Conservation (phyloP, 2,113 vertebrate genomes). For the Pholis gunnellus region DNA sequence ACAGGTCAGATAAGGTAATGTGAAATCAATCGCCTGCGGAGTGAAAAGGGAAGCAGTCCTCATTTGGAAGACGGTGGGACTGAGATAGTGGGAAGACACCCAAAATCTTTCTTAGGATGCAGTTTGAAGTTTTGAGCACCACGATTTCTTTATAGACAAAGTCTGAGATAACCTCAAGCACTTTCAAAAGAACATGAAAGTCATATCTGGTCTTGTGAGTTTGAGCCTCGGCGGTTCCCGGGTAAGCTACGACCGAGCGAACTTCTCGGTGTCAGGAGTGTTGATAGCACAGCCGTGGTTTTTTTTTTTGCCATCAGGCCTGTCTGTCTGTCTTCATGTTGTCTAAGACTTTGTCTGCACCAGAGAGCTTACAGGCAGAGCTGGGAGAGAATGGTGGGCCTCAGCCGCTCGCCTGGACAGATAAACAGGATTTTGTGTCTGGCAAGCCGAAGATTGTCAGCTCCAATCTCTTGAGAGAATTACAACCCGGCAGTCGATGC, state of each 20-base stretch:
- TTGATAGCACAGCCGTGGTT: conserved; percentile 26
- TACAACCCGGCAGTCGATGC: conserved; percentile 73
- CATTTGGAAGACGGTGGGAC: background rate
- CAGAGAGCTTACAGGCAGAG: conserved; percentile 65
- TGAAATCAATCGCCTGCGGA: background rate
- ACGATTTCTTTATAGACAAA: conserved; percentile 13
- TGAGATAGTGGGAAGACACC: background rate
- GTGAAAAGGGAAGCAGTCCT: background rate
- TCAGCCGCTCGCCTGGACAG: conserved; percentile 69
- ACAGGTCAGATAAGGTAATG: background rate
- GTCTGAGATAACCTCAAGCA: background rate
- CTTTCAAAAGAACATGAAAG: conserved; percentile 41
- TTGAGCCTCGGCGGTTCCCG: conserved; percentile 1
- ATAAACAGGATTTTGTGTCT: conserved; percentile 82
- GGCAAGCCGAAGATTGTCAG: conserved; percentile 75
- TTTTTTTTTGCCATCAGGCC: conserved; percentile 32
- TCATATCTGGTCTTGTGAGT: conserved; percentile 21
- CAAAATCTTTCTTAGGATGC: conserved; percentile 1
- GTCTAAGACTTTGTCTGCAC: conserved; percentile 61
- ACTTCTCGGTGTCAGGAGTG: conserved; percentile 41
- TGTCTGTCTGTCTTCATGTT: conserved; percentile 59
- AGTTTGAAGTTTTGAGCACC: conserved; percentile 18
- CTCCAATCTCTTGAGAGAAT: conserved; percentile 80
- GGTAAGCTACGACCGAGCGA: conserved; percentile 26
- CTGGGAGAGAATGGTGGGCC: conserved; percentile 53